These are phyloP conservation scores for Cosmorhoe ocellata DNA, from an alignment of 2,888 invertebrate species.

Conservation along the genomic window DNA sequence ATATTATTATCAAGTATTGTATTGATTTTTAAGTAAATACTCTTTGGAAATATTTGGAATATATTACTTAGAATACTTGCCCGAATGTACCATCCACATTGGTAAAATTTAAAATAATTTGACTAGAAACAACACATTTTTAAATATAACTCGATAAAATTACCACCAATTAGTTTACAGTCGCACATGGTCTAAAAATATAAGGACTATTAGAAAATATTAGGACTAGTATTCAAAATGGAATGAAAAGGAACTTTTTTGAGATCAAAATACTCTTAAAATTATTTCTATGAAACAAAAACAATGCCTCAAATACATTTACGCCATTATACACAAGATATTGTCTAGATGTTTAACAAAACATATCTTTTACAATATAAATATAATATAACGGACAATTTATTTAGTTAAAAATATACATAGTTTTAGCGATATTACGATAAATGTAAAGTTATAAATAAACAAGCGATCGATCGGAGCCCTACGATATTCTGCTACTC, in stretches of 20 bases:
- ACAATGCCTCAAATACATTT: conserved; percentile 4
- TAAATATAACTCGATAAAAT: conserved; percentile 59
- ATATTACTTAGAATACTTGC: conserved; percentile 25
- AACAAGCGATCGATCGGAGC: neutral
- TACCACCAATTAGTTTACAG: conserved; percentile 63
- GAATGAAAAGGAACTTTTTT: conserved; percentile 48
- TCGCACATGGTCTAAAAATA: conserved; percentile 59
- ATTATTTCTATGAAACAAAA: conserved; percentile 16
- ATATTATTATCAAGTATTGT: neutral
- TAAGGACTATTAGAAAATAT: conserved; percentile 41
- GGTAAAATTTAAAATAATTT: conserved; percentile 71
- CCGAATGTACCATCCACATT: conserved; percentile 54
- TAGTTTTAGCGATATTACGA: neutral
- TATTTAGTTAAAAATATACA: too few relatives aligned
- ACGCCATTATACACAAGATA: conserved; percentile 6
- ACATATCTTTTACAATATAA: neutral
- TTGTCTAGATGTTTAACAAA: conserved; percentile 1
- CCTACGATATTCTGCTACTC: conserved; percentile 11
- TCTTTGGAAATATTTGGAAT: neutral
- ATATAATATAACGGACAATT: too few relatives aligned
- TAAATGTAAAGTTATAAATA: conserved; percentile 7
- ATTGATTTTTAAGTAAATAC: neutral
- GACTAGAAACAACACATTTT: conserved; percentile 75
- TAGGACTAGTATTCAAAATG: conserved; percentile 32
- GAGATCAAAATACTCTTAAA: conserved; percentile 42